Evolutionary conservation across 2,888 invertebrate species (phyloP), one percentile per base, ranked within the genome.

Genomic region (Sceliomorpha sp.): DNA sequence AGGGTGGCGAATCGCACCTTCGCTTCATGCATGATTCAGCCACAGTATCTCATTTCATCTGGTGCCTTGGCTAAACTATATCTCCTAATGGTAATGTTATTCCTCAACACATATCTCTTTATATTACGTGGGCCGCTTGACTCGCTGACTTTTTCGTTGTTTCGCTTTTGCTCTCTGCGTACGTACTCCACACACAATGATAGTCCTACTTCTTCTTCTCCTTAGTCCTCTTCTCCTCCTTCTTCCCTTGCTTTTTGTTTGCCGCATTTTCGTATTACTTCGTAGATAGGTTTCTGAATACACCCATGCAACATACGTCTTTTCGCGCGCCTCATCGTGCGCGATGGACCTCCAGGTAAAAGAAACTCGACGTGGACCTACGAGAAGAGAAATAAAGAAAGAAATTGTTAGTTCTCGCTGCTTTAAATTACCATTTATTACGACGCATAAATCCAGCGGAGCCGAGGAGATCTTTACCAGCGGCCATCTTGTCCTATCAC

Each of bases 371-470:
- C 53, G 56, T 47, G 62, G 48, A 58, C 53, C 48, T 55, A 51
- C 45, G 51, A 51, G 40, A 47, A 71, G 60, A 80, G 85, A 86
- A 85, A 86, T 84, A 85, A 86, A 87, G 86, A 84, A 87, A 85
- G 85, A 87, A 88, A 88, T 86, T 87, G 86, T 86, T 87, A 87
- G 87, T 88, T 88, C 86, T 87, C 87, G 82, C 88, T 88, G 88
- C 86, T 88, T 88, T 88, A 88, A 87, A 87, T 88, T 87, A 87
- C 87, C 87, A 88, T 88, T 87, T 86, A 87, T 88, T 88, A 88
- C 87, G 83, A 86, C 85, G 79, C 86, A 83, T 87, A 87, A 88
- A 86, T 82, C 84, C 83, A 72, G 76, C 75, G 77, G 75, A 78
- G 76, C 70, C 72, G 76, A 70, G 64, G 70, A 76, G 73, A 70